Evolutionary conservation across 2,797 vertebrate species (phyloP).

Genomic region (Platyrinchus mystaceus): DNA sequence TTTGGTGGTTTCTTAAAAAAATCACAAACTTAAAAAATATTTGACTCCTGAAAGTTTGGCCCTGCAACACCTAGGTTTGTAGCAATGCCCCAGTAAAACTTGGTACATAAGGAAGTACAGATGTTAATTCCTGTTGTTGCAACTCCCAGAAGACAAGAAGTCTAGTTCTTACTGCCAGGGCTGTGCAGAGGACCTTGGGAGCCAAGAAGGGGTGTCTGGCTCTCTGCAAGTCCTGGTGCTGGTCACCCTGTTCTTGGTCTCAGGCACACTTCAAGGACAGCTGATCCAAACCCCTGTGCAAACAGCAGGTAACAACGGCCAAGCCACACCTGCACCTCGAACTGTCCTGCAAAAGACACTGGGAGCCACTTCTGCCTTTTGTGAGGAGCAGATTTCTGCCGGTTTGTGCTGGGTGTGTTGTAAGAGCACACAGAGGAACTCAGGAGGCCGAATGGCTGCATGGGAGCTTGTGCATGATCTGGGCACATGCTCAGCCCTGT

Average conservation of each 20-base stretch:
- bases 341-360: not conserved
- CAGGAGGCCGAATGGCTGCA: not conserved
- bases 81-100: not conserved
- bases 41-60: not conserved
- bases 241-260: accelerated
- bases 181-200: not conserved
- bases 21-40: not conserved
- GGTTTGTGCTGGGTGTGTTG: not conserved
- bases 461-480: not conserved
- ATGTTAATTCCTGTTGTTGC: not conserved
- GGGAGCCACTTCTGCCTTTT: not conserved
- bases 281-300: not conserved
- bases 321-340: not conserved
- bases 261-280: not conserved
- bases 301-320: not conserved
- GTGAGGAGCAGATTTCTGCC: not conserved
- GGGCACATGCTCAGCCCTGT: not conserved
- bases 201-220: accelerated
- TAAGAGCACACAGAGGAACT: not conserved
- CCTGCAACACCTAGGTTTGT: not conserved
- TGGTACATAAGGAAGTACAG: not conserved
- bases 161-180: not conserved
- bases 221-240: accelerated
- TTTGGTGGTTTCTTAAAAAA: not conserved
- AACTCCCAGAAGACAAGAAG: not conserved